These are phyloP conservation scores for Oasisia sp. DNA, from an alignment of 2,888 invertebrate species.

Conservation along the genomic window DNA sequence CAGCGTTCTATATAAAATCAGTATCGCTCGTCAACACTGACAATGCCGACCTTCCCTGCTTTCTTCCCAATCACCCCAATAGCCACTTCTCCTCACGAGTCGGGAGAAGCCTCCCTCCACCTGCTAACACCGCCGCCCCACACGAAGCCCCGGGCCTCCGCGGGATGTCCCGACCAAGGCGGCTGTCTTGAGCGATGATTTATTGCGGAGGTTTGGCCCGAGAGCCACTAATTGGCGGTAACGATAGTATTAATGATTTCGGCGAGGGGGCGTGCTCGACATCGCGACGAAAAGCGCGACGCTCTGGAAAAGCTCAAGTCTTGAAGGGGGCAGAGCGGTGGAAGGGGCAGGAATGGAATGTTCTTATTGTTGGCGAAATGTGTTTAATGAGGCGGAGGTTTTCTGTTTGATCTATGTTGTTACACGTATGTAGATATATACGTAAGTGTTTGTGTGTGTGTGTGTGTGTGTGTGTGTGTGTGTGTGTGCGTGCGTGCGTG, in stretches of 20 bases:
- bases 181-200: conserved; percentile 1
- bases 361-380: background rate
- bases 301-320: conserved; percentile 3
- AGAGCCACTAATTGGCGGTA: conserved; percentile 5
- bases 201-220: background rate
- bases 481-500: too few species aligned
- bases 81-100: background rate
- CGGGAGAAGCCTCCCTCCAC: background rate
- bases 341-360: background rate
- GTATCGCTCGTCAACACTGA: background rate
- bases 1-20: background rate
- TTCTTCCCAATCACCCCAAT: background rate
- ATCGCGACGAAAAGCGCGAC: background rate
- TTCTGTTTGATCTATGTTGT: background rate
- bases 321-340: background rate
- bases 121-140: background rate
- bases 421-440: background rate
- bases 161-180: background rate
- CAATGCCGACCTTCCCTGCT: background rate
- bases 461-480: too few species aligned
- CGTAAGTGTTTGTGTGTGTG: background rate
- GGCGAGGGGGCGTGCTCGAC: background rate
- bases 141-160: background rate
- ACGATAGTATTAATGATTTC: conserved; percentile 17
- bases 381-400: background rate